Conservation (phyloP, 2,797 vertebrate genomes). For the Limnodromus scolopaceus region DNA sequence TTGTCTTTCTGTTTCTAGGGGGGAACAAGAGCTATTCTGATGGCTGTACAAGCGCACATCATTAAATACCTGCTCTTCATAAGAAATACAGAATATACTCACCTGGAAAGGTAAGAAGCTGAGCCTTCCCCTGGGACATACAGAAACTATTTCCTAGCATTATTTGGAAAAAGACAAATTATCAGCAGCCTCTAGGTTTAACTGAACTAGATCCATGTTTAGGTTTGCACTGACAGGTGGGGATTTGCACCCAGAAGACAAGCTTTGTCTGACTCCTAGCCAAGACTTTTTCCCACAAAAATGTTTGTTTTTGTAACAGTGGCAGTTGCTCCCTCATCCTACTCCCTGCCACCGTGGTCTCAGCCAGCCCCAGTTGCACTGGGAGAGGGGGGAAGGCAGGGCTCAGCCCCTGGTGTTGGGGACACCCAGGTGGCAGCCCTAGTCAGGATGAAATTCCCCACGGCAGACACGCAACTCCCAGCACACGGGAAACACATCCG, state of each 20-base stretch:
- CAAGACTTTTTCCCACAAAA: not conserved
- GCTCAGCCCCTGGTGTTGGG: not conserved
- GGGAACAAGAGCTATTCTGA: constrained; percentile 82
- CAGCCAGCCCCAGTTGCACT: not conserved
- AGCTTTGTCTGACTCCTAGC: not conserved
- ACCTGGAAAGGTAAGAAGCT: constrained; percentile 78
- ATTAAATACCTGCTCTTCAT: constrained; percentile 85
- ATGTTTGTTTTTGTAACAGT: fast-evolving
- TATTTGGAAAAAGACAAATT: not conserved
- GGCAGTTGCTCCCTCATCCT: fast-evolving
- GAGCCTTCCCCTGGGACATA: not conserved
- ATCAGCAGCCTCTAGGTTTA: not conserved
- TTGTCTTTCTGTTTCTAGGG: constrained; percentile 73
- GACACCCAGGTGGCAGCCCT: not conserved
- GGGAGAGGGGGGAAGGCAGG: not conserved
- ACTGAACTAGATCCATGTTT: not conserved
- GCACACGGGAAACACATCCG: fast-evolving
- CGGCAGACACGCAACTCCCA: fast-evolving
- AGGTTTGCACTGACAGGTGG: not conserved
- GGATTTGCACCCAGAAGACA: not conserved
- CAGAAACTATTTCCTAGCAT: fast-evolving
- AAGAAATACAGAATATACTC: constrained; percentile 34
- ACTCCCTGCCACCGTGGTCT: fast-evolving
- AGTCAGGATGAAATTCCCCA: not conserved
- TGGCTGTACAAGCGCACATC: constrained; percentile 85